phyloP scores from a whole-genome alignment of 2,888 invertebrate species.

The Lithophane ornitopus region DNA sequence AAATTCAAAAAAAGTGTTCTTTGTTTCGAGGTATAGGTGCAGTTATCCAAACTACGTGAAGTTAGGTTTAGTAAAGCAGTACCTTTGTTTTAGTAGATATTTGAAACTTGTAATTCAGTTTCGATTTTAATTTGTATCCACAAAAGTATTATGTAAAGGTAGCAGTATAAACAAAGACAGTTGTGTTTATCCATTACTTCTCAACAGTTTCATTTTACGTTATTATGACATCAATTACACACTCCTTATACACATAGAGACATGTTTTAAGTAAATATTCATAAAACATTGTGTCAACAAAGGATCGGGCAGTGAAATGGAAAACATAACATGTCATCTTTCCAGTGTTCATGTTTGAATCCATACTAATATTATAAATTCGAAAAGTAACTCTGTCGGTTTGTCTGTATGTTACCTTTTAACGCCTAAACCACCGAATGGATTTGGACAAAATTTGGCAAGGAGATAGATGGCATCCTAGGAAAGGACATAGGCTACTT shows the following conservation, averaged over 20 bases:
- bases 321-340: background rate
- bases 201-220: slow-evolving; percentile 7
- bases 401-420: no score
- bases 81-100: slow-evolving; percentile 5
- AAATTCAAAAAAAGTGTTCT: background rate
- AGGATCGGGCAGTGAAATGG: background rate
- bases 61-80: slow-evolving; percentile 3
- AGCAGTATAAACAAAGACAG: slow-evolving; percentile 12
- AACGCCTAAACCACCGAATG: no score
- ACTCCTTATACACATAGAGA: slow-evolving; percentile 4
- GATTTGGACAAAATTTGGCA: no score
- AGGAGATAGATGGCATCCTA: no score
- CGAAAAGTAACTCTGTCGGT: no score
- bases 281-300: background rate
- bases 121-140: background rate
- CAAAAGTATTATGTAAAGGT: no score
- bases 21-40: background rate
- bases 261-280: slow-evolving; percentile 11
- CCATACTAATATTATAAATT: no score
- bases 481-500: no score
- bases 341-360: background rate
- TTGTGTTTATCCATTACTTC: slow-evolving; percentile 7
- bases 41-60: slow-evolving; percentile 3
- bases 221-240: slow-evolving; percentile 5
- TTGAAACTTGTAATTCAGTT: slow-evolving; percentile 11